Percentiles rank a stretch among this genome's conserved stretches.
Evolutionary conservation across 2,113 vertebrate genomes (phyloP).

Genomic region (Sceloporus undulatus): DNA sequence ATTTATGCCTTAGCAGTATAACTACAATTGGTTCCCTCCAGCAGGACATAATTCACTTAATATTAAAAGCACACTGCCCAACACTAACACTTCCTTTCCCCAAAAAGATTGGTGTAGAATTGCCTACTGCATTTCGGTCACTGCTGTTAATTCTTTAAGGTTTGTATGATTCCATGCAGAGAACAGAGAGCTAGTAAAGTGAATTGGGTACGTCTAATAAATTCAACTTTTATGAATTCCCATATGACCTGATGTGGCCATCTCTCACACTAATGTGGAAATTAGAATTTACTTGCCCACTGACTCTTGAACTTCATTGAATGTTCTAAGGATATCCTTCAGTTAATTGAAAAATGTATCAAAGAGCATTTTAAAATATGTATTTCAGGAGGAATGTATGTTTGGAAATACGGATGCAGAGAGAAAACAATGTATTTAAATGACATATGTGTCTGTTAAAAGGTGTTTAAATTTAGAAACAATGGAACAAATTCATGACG

Average conservation of each 20-base stretch:
- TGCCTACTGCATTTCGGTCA: not conserved
- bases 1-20: not conserved
- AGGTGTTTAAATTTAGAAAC: not conserved
- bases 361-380: not conserved
- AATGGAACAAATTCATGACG: not conserved
- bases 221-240: not conserved
- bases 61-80: not conserved
- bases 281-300: not conserved
- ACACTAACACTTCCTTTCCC: not conserved
- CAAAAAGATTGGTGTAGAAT: not conserved
- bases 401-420: not conserved
- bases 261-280: not conserved
- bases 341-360: not conserved
- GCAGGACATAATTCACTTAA: not conserved
- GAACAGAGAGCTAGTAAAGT: not conserved
- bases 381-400: not conserved
- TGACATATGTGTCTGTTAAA: not conserved
- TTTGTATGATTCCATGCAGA: not conserved
- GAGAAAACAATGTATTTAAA: not conserved
- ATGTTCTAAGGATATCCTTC: not conserved
- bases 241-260: not conserved
- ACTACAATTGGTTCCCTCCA: not conserved
- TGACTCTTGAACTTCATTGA: not conserved
- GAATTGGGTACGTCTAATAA: not conserved
- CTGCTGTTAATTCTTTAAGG: not conserved